These are phyloP conservation scores for Chondrilla cf. caribensis DNA, from an alignment of 37 sponge, comb jelly and placozoan genomes.

Conservation along the genomic window DNA sequence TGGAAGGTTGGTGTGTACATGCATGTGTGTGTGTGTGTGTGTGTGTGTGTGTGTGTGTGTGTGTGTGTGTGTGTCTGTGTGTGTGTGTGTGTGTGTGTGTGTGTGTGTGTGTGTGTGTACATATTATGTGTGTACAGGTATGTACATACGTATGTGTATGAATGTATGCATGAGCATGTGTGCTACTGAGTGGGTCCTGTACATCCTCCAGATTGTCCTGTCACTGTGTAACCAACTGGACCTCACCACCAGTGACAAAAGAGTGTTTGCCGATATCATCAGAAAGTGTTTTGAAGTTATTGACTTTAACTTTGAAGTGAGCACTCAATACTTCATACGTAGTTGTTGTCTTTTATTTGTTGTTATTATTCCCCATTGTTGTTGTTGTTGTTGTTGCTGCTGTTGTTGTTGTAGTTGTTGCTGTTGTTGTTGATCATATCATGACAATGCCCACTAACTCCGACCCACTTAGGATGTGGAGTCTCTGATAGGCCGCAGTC, in stretches of 20 bases:
- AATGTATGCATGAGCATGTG: no score
- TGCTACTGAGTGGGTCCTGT: no score
- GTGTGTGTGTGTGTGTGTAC: neutral
- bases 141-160: neutral
- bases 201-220: slow-evolving; percentile 7
- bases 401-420: no score
- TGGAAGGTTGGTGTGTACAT: no score
- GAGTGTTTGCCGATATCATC: slow-evolving; percentile 5
- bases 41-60: neutral
- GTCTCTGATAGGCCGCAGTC: slow-evolving; percentile 41
- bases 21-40: no score
- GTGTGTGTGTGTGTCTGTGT: neutral
- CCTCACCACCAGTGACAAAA: neutral
- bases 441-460: no score
- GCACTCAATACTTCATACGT: no score
- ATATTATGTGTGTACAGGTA: neutral
- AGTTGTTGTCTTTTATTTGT: no score
- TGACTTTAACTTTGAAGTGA: slow-evolving; percentile 1
- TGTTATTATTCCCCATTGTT: no score
- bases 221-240: slow-evolving; percentile 16
- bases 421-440: no score
- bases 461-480: slow-evolving; percentile 28
- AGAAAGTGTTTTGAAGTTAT: neutral
- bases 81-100: no score
- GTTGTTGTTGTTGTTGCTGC: no score